A percentile compares a stretch with the other conserved stretches of the same genome.
phyloP scores from a whole-genome alignment of 2,113 vertebrate species.

The Labeo catla region DNA sequence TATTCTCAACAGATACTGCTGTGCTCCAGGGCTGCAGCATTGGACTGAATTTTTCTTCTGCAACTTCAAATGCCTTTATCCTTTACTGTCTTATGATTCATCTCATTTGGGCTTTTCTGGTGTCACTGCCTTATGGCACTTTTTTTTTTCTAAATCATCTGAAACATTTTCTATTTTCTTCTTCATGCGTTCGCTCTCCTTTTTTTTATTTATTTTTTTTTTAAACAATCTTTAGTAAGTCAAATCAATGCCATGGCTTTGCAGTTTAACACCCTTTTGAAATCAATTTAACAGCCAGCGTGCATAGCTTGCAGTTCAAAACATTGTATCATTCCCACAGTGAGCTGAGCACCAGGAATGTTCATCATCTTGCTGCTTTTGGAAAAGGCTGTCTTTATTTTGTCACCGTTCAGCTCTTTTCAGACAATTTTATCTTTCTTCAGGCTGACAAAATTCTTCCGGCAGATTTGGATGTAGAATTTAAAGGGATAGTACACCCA shows the following conservation, averaged over 20 bases:
- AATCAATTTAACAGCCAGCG: slow-evolving; percentile 53
- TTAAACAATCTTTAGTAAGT: slow-evolving; percentile 24
- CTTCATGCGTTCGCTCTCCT: slow-evolving; percentile 50
- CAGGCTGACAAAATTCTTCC: not conserved
- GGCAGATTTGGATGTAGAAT: not conserved
- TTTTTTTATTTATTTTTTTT: not conserved
- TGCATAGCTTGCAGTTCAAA: slow-evolving; percentile 22
- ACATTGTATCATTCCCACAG: slow-evolving; percentile 40
- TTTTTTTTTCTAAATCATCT: slow-evolving; percentile 61
- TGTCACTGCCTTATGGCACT: slow-evolving; percentile 57
- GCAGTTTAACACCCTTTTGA: slow-evolving; percentile 52
- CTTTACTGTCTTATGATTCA: slow-evolving; percentile 62
- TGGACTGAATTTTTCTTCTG: slow-evolving; percentile 57
- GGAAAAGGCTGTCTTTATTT: slow-evolving; percentile 36
- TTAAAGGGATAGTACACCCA: not conserved
- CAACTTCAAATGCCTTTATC: slow-evolving; percentile 63
- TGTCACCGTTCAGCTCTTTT: not conserved
- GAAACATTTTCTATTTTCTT: slow-evolving; percentile 65
- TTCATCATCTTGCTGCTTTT: slow-evolving; percentile 34
- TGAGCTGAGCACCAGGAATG: slow-evolving; percentile 34
- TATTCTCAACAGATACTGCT: slow-evolving; percentile 59
- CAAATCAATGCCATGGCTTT: slow-evolving; percentile 54
- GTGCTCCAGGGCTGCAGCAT: slow-evolving; percentile 56
- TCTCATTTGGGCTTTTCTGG: slow-evolving; percentile 67
- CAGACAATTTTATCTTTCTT: not conserved